phyloP scores from a whole-genome alignment of 2,888 invertebrate genomes.

The Lordiphosa andalusiaca region DNA sequence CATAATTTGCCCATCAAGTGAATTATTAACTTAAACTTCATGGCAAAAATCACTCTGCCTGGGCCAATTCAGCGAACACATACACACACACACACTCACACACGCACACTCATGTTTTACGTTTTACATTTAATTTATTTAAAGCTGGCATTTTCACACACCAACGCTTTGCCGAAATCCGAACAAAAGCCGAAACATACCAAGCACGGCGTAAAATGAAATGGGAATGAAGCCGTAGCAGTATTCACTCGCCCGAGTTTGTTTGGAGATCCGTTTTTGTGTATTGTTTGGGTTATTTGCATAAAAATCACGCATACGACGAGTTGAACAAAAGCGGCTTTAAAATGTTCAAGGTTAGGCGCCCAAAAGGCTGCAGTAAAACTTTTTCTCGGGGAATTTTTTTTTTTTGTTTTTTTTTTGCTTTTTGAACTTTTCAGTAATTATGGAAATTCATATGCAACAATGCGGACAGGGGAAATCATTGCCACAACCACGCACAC shows the following conservation, averaged over 20 bases:
- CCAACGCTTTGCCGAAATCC: constrained; percentile 29
- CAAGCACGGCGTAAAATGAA: not conserved
- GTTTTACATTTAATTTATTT: constrained; percentile 62
- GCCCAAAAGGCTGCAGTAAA: constrained; percentile 7
- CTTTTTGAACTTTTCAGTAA: constrained; percentile 33
- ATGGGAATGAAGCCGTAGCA: constrained; percentile 6
- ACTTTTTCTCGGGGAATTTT: constrained; percentile 2
- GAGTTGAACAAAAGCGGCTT: constrained; percentile 30
- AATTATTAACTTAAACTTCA: not conserved
- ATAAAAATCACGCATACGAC: constrained; percentile 67
- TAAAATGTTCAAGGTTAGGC: constrained; percentile 36
- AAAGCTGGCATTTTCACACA: constrained; percentile 65
- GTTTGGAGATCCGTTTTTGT: constrained; percentile 27
- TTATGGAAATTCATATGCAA: constrained; percentile 59
- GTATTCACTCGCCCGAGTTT: constrained; percentile 13
- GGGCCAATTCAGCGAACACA: constrained; percentile 5
- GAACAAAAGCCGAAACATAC: constrained; percentile 7
- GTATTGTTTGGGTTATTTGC: constrained; percentile 52
- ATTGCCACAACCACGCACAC: constrained; percentile 37
- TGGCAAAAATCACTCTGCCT: constrained; percentile 6
- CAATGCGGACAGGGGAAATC: constrained; percentile 46
- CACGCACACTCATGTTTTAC: constrained; percentile 15
- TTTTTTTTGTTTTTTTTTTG: too few species aligned
- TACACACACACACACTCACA: constrained; percentile 14
- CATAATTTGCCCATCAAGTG: too few species aligned